Evolutionary conservation across 2,888 invertebrate genomes (phyloP), one percentile per base, ranked within the genome.

Genomic region (Drosophila antonietae): DNA sequence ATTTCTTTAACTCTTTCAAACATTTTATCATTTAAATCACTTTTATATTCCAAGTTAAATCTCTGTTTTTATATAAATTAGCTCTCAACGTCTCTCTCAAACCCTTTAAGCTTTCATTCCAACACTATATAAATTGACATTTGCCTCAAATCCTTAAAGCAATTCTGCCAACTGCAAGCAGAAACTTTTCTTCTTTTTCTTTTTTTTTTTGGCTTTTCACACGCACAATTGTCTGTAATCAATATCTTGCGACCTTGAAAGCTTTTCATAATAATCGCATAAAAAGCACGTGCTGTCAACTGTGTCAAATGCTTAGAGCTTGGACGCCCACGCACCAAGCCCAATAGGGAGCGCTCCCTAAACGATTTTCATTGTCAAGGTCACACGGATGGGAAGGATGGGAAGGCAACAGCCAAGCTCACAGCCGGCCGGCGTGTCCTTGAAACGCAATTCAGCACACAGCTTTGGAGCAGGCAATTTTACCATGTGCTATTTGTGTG

Each of bases 281-380:
- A 80, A 83, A 80, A 75, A 83, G 87, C 84, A 84, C 83, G 84
- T 86, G 83, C 81, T 75, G 68, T 73, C 87, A 80, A 84, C 87
- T 86, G 87, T 86, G 87, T 75, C 81, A 47, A 63, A 44, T 62
- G 71, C 20, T 59, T 37, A n/a, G 58, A 18, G 65, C 49, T 55
- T n/a, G 65, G 67, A 58, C 62, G 20, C 76, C 71, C 74, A 68
- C 72, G 33, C 73, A 55, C 47, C n/a, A 15, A n/a, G 15, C 46
- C 53, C 41, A 15, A 39, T 66, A 64, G 75, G 75, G 55, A 64
- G 47, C 43, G 73, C 75, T 72, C 78, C 82, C 82, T 87, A 84
- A 81, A 76, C 86, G 65, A 53, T 58, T 80, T 75, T 70, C 81
- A 79, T 59, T 85, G 83, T 63, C 83, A 84, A 84, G 84, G 87